A percentile compares a stretch with the other conserved stretches of the same genome.
Evolutionary conservation across 64 coral and sea anemone species (phyloP).

Genomic region (Hydrozoanthus tunicans): DNA sequence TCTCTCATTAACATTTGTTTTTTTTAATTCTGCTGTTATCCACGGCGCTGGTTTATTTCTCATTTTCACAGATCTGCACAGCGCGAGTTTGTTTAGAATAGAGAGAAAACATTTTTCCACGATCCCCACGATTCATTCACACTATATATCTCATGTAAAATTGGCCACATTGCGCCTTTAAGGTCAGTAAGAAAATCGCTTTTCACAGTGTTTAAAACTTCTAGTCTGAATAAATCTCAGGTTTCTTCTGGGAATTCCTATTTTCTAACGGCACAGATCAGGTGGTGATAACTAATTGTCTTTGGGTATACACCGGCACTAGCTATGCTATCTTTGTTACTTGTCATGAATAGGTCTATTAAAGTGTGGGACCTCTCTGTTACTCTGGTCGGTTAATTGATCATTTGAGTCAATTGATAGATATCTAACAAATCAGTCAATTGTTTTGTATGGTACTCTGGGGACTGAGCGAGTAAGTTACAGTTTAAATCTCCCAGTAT

Average conservation of each 20-base stretch:
- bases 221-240: slow-evolving; percentile 18
- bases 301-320: slow-evolving; percentile 22
- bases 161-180: background rate
- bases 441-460: background rate
- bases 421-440: slow-evolving; percentile 13
- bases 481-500: background rate
- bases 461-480: background rate
- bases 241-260: slow-evolving; percentile 35
- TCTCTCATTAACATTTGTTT: too few relatives aligned
- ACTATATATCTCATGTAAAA: background rate
- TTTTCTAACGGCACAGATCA: slow-evolving; percentile 14
- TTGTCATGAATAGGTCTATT: slow-evolving; percentile 34
- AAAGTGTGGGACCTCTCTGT: slow-evolving; percentile 22
- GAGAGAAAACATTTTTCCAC: slow-evolving; percentile 24
- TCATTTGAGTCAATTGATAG: slow-evolving; percentile 50
- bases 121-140: slow-evolving; percentile 1
- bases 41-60: background rate
- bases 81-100: background rate
- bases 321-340: slow-evolving; percentile 12
- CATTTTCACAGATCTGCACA: background rate
- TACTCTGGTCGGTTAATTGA: slow-evolving; percentile 12
- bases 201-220: background rate
- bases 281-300: background rate
- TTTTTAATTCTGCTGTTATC: background rate
- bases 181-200: background rate